phyloP scores from a whole-genome alignment of 2,888 invertebrate species.

The Ferrisia virgata region DNA sequence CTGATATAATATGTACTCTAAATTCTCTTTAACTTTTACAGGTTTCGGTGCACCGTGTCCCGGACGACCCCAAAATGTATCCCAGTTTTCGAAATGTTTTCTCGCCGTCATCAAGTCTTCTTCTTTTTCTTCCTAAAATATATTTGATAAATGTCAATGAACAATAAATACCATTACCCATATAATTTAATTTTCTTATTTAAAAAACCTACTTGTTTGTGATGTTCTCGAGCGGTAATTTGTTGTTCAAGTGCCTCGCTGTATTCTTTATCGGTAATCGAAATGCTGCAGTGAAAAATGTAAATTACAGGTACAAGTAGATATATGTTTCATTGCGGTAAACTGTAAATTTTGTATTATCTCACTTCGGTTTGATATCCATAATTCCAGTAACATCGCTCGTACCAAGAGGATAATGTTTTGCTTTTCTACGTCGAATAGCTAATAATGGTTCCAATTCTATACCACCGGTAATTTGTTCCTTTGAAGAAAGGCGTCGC shows the following conservation, averaged over 20 bases:
- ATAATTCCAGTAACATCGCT: conserved; percentile 54
- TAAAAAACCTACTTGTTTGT: conserved; percentile 46
- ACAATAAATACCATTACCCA: too few species aligned
- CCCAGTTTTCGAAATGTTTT: conserved; percentile 73
- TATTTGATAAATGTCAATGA: too few species aligned
- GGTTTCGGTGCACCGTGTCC: conserved; percentile 63
- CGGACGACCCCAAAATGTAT: conserved; percentile 74
- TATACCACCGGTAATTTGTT: conserved; percentile 62
- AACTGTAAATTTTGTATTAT: neutral
- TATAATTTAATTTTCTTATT: too few species aligned
- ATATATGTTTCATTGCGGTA: neutral
- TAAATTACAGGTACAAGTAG: neutral
- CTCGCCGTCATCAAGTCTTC: conserved; percentile 65
- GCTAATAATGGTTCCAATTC: conserved; percentile 75
- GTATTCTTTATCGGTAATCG: conserved; percentile 48
- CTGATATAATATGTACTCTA: conserved; percentile 48
- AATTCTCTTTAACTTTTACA: conserved; percentile 47
- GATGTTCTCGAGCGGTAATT: conserved; percentile 46
- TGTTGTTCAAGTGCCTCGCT: conserved; percentile 45
- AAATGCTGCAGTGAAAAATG: conserved; percentile 34
- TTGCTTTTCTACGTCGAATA: conserved; percentile 57
- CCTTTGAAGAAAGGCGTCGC: conserved; percentile 46
- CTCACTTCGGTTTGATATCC: conserved; percentile 48
- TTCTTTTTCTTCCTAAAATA: conserved; percentile 62
- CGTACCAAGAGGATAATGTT: conserved; percentile 51